Percentiles rank a stretch among this genome's conserved stretches.
These are phyloP conservation scores for Lytechinus pictus DNA, from an alignment of 35 echinoderm and acorn worm genomes.

Conservation along the genomic window DNA sequence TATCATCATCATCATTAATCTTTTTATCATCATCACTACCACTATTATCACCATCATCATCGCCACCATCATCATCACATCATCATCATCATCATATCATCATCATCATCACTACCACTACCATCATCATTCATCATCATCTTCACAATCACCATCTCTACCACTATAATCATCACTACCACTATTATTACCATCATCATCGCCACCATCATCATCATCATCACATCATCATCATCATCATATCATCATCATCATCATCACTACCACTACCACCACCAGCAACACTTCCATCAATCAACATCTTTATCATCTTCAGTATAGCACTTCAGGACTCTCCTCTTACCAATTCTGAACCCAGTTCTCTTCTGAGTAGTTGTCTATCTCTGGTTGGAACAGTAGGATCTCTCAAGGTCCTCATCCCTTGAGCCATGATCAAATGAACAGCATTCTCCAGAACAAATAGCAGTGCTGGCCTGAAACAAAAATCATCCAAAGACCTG, in stretches of 20 bases:
- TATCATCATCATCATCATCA: not conserved
- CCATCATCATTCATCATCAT: too few relatives aligned
- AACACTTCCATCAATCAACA: not conserved
- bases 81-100: too few relatives aligned
- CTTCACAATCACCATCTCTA: too few relatives aligned
- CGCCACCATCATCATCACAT: not conserved
- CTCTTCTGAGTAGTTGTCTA: constrained; percentile 86
- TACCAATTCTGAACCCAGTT: constrained; percentile 89
- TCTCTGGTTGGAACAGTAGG: constrained; percentile 73
- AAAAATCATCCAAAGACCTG: not conserved
- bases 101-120: too few relatives aligned
- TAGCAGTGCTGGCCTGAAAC: constrained; percentile 62
- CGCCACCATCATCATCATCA: not conserved
- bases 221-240: not conserved
- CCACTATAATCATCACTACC: too few relatives aligned
- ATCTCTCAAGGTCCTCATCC: constrained; percentile 73
- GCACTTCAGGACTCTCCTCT: not conserved
- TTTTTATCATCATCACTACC: not conserved
- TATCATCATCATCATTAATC: not conserved
- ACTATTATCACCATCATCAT: not conserved
- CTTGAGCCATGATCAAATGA: constrained; percentile 81
- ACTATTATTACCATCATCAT: too few relatives aligned
- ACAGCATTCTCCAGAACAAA: constrained; percentile 83
- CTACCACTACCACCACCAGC: not conserved
- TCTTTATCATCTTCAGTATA: not conserved